Evolutionary conservation across 1,140 invertebrate genomes (phyloP).

Genomic region (Drosophila obscura): DNA sequence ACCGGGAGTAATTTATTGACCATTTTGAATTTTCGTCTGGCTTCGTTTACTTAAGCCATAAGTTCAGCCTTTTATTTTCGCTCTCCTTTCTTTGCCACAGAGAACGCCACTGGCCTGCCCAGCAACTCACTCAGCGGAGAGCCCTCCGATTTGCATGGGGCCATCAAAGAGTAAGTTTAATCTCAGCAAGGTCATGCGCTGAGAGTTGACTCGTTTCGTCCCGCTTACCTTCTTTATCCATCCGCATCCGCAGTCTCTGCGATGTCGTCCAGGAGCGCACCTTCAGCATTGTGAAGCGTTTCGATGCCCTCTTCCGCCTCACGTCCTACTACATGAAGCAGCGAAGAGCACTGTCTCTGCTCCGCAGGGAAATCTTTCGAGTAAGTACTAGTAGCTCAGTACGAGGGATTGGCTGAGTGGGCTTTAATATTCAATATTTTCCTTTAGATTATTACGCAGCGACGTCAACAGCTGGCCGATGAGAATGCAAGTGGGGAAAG

Average conservation of each 20-base stretch:
- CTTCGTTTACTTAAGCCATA: conserved; percentile 31
- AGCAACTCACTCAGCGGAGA: conserved; percentile 68
- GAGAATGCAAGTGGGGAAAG: background rate
- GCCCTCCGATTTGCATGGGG: conserved; percentile 66
- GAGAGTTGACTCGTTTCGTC: background rate
- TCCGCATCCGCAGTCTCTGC: conserved; percentile 48
- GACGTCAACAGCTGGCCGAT: conserved; percentile 34
- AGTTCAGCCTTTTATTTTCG: conserved; percentile 1
- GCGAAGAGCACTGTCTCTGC: conserved; percentile 51
- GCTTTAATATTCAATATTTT: background rate
- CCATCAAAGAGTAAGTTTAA: conserved; percentile 69
- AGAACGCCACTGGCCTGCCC: conserved; percentile 69
- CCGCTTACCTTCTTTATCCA: background rate
- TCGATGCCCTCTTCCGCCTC: conserved; percentile 72
- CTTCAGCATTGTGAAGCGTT: conserved; percentile 79
- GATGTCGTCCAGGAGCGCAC: conserved; percentile 74
- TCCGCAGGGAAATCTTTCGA: conserved; percentile 50
- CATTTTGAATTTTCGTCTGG: conserved; percentile 37
- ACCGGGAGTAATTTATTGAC: conserved; percentile 36
- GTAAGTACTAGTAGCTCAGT: conserved; percentile 23
- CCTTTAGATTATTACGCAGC: conserved; percentile 54
- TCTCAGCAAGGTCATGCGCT: background rate
- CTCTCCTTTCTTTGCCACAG: conserved; percentile 25
- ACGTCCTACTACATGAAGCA: conserved; percentile 76
- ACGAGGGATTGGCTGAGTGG: background rate